Base-by-base conservation (phyloP, 1,140 invertebrate genomes). In the Maconellicoccus hirsutus region DNA sequence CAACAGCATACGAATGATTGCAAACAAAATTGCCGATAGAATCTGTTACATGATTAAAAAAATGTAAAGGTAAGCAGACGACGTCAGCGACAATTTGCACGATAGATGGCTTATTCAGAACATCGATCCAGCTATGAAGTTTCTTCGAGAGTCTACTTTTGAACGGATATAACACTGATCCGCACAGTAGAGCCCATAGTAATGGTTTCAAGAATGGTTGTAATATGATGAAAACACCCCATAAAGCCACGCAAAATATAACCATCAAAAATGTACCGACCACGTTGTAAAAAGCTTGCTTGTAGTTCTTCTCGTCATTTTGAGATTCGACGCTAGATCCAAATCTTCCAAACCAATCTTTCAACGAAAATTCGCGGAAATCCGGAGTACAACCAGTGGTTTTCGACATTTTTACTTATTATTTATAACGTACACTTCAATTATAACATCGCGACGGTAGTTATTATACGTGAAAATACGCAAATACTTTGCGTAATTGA, bases 111-210 rank as follows among this genome's bases (percentile, higher is more conserved):
- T 66, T 66, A 66, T 66, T 19, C 7, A 66, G 21, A 1, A 25
- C 21, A 66, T 66, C 61, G 61, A 66, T 66, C 22, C 61, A 95
- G 72, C 82, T 82, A 72, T 86, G 84, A 63, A 91, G 82, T 74
- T 82, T 82, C 22, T 84, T 84, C 6, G 88, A 86, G 14, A 94
- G 77, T 29, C 85, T 86, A 71, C 86, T 83, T 77, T 97, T 97
- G 75, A 95, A 89, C 0, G 93, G 93, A 79, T 94, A 90, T 25
- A 97, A 82, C 38, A 94, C 88, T 8, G 91, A 92, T 14, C 93
- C 93, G 78, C 93, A 93, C 16, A 98, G 79, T 63, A 97, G 80
- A 3, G 95, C 94, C 95, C 95, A 98, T 72, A 97, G 84, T 33
- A 98, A 78, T 0, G 95, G 92, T 76, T 92, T 89, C 19, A 97